Evolutionary conservation across 2,888 invertebrate genomes (phyloP).

Genomic region (Hypsopygia costalis): DNA sequence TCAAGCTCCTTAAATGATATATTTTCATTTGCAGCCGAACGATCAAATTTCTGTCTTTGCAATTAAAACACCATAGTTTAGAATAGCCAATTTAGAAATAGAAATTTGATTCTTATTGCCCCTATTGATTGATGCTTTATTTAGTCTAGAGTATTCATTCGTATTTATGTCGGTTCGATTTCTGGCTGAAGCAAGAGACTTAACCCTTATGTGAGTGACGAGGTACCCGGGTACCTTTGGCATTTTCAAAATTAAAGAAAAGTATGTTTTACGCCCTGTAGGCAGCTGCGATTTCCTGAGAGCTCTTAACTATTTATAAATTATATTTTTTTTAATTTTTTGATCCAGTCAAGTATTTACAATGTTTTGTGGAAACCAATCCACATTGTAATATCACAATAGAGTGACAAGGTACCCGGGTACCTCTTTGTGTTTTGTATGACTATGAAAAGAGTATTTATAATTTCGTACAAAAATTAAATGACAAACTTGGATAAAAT

Average conservation of each 20-base stretch:
- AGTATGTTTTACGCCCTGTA: conserved; percentile 8
- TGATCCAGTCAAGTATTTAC: conserved; percentile 9
- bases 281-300: conserved; percentile 7
- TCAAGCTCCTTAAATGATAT: too few relatives aligned
- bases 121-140: too few relatives aligned
- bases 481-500: neutral
- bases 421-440: conserved; percentile 10
- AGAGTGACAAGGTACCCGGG: conserved; percentile 8
- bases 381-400: conserved; percentile 7
- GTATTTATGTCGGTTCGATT: too few relatives aligned
- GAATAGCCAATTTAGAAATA: too few relatives aligned
- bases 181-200: too few relatives aligned
- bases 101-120: too few relatives aligned
- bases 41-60: too few relatives aligned
- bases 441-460: neutral
- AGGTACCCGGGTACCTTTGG: conserved; percentile 2
- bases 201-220: conserved; percentile 1
- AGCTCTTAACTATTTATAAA: conserved; percentile 8
- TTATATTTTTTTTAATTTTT: conserved; percentile 7
- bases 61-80: too few relatives aligned
- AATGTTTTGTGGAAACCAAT: conserved; percentile 7
- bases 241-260: conserved; percentile 9
- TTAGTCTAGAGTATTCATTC: too few relatives aligned
- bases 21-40: too few relatives aligned
- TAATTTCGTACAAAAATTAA: neutral